Conservation (phyloP, 2,888 invertebrate species). For the Theodoxus fluviatilis region DNA sequence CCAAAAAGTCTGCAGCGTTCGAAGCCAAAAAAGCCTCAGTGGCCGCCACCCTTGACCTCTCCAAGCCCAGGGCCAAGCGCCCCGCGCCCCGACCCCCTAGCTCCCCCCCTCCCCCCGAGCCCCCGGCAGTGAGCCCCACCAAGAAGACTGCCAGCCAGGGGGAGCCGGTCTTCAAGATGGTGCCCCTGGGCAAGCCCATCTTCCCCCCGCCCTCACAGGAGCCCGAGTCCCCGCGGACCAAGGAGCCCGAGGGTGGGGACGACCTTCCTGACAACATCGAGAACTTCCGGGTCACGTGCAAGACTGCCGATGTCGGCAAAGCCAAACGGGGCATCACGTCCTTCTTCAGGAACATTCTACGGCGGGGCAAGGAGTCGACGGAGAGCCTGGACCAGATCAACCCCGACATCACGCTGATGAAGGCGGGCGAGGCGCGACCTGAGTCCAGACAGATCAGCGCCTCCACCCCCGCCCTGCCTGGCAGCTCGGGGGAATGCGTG, state of each 20-base stretch:
- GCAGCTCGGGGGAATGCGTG: slow-evolving; percentile 5
- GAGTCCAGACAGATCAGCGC: too few species aligned
- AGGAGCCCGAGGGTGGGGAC: slow-evolving; percentile 19
- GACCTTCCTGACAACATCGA: slow-evolving; percentile 15
- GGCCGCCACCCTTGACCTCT: slow-evolving; percentile 48
- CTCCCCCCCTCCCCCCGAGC: slow-evolving; percentile 44
- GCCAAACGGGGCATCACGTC: slow-evolving; percentile 47
- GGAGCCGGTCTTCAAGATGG: slow-evolving; percentile 55
- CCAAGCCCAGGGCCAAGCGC: slow-evolving; percentile 45
- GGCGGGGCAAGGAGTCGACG: slow-evolving; percentile 40
- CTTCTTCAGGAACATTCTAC: slow-evolving; percentile 50
- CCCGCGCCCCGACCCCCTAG: slow-evolving; percentile 51
- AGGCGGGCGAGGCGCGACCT: slow-evolving; percentile 19
- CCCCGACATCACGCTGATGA: slow-evolving; percentile 34
- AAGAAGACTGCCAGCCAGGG: slow-evolving; percentile 31
- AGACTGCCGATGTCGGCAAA: slow-evolving; percentile 34
- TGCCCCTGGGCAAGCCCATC: slow-evolving; percentile 49
- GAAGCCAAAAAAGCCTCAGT: slow-evolving; percentile 52
- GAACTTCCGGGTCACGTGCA: slow-evolving; percentile 10
- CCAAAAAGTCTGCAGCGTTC: slow-evolving; percentile 45
- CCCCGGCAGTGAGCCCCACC: slow-evolving; percentile 37
- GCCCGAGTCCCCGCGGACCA: slow-evolving; percentile 11
- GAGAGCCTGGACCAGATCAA: slow-evolving; percentile 34
- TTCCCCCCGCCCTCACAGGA: slow-evolving; percentile 31
- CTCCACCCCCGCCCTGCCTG: background rate